A percentile compares a stretch with the other conserved stretches of the same genome.
Evolutionary conservation across 1,140 invertebrate genomes (phyloP).

Genomic region (Drosophila mojavensis): DNA sequence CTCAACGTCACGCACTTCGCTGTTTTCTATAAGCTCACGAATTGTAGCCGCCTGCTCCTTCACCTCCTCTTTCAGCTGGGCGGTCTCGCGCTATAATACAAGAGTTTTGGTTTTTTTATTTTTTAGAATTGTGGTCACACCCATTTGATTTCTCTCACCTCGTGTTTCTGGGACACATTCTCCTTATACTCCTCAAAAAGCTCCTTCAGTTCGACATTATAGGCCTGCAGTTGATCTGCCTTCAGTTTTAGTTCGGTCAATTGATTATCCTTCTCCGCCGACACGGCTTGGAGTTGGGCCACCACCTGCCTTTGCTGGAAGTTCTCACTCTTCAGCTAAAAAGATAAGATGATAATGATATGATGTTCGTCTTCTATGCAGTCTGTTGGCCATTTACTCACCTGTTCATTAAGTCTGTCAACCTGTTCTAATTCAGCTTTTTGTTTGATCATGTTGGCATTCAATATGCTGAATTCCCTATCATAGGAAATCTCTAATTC

Average conservation of each 20-base stretch:
- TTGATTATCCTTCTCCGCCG: neutral
- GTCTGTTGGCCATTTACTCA: neutral
- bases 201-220: neutral
- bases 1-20: neutral
- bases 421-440: neutral
- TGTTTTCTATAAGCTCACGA: neutral
- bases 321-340: neutral
- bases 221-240: neutral
- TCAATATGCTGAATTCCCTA: neutral
- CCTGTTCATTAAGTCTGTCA: neutral
- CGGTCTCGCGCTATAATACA: no score
- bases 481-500: constrained; percentile 3
- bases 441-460: neutral
- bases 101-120: neutral
- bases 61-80: neutral
- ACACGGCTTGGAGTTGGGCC: neutral
- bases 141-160: neutral
- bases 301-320: neutral
- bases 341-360: neutral
- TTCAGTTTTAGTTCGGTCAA: neutral
- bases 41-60: neutral
- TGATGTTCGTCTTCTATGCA: neutral
- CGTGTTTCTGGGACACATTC: neutral
- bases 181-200: neutral
- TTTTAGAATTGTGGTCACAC: neutral